Evolutionary conservation across 2,113 vertebrate species (phyloP), one percentile per base, ranked within the genome.

Genomic region (Phoxinus phoxinus): DNA sequence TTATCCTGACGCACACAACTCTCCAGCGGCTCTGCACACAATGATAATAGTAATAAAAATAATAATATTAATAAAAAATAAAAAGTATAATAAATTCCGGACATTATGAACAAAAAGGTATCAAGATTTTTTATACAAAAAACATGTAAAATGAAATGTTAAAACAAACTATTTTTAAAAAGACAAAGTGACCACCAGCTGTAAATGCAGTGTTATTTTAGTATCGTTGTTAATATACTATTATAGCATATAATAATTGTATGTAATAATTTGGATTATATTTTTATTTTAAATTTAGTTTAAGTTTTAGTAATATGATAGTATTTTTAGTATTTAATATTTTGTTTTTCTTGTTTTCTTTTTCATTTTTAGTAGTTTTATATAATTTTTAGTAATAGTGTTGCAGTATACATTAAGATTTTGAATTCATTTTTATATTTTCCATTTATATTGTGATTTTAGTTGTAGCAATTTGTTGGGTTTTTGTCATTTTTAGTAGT

Each of bases 11-110:
- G 90, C 67, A 94, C 93, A 41, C 90, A 90, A 1, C 73, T 81
- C 58, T 81, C 89, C 76, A 95, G 91, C 0, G 90, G 93, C 86
- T 95, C 95, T 95, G 79, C 15, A 80, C 79, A 80, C 77, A 56
- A 56, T 19, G 1, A 51, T 51, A 17, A 13, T 4, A 35, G 30
- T 21, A 71, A 37, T 37, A 69, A n/a, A n/a, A n/a, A n/a, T n/a
- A n/a, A n/a, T n/a, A n/a, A n/a, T n/a, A n/a, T n/a, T n/a, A n/a
- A n/a, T n/a, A n/a, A n/a, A n/a, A n/a, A n/a, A n/a, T 6, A 6
- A 53, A 35, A 25, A 6, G 2, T 11, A 4, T 9, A 37, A 41
- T 23, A 12, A 41, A 41, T 23, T 44, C 4, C 4, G 25, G 21
- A 41, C 11, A 44, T 41, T 37, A 23, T 72, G 21, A 44, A 46